These are phyloP conservation scores for Serripes groenlandicus DNA, from an alignment of 2,888 invertebrate species.

Conservation along the genomic window DNA sequence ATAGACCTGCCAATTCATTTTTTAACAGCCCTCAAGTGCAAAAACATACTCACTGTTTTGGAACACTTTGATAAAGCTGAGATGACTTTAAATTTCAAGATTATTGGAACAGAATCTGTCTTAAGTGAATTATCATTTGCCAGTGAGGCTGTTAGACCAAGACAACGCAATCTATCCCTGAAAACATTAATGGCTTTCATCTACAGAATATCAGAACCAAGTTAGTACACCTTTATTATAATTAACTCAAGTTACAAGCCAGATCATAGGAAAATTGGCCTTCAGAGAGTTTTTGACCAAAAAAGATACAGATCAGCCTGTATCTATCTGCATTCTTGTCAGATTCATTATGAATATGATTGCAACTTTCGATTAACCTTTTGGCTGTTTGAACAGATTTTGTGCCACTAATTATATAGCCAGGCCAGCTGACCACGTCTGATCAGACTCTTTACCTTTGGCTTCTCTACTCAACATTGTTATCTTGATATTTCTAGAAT, in stretches of 20 bases:
- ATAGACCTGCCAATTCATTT: slow-evolving; percentile 62
- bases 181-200: slow-evolving; percentile 76
- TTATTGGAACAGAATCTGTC: slow-evolving; percentile 71
- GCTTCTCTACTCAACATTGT: too few relatives aligned
- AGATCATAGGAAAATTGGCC: too few relatives aligned
- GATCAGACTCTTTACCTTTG: too few relatives aligned
- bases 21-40: slow-evolving; percentile 70
- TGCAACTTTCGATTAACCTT: neutral
- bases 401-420: too few relatives aligned
- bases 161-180: slow-evolving; percentile 66
- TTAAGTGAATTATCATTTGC: slow-evolving; percentile 69
- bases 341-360: too few relatives aligned
- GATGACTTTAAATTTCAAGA: slow-evolving; percentile 61
- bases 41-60: slow-evolving; percentile 66
- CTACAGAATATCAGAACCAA: slow-evolving; percentile 65
- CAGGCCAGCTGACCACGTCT: too few relatives aligned
- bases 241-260: too few relatives aligned
- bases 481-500: too few relatives aligned
- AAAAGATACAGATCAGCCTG: too few relatives aligned
- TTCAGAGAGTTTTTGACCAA: too few relatives aligned
- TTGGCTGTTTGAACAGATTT: too few relatives aligned
- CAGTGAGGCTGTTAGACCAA: slow-evolving; percentile 74
- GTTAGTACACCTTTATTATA: slow-evolving; percentile 43
- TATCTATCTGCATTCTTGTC: too few relatives aligned
- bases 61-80: slow-evolving; percentile 56